Evolutionary conservation across 2,888 invertebrate genomes (phyloP).

Genomic region (Ophioninae sp.): DNA sequence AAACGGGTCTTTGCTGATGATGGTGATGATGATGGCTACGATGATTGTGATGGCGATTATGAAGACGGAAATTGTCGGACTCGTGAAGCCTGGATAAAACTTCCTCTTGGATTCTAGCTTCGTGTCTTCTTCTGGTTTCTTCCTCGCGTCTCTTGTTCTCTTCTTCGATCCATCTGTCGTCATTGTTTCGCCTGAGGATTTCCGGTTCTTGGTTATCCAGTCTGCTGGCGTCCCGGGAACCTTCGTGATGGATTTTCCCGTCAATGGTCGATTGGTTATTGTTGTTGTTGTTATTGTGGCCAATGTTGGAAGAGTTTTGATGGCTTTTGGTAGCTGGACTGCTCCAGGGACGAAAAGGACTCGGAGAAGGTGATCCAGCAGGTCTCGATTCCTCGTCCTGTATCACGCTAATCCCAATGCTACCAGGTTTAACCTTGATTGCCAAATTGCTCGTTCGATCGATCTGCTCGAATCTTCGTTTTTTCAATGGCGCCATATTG

Average conservation of each 20-base stretch:
- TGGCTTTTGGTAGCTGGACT: constrained; percentile 58
- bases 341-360: constrained; percentile 87
- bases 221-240: constrained; percentile 39
- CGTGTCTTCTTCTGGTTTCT: constrained; percentile 59
- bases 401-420: constrained; percentile 71
- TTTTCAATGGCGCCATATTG: constrained; percentile 87
- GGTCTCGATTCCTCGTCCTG: constrained; percentile 74
- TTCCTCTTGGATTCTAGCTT: constrained; percentile 68
- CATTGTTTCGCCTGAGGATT: constrained; percentile 35
- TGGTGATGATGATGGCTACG: constrained; percentile 33
- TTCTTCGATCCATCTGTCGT: constrained; percentile 53
- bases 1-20: constrained; percentile 33
- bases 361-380: constrained; percentile 77
- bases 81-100: constrained; percentile 67
- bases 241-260: constrained; percentile 34
- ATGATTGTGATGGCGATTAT: constrained; percentile 33
- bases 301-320: constrained; percentile 4
- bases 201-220: constrained; percentile 29
- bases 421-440: constrained; percentile 25
- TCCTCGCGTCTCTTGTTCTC: constrained; percentile 61
- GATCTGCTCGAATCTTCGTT: constrained; percentile 77
- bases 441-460: constrained; percentile 65
- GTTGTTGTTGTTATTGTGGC: constrained; percentile 57
- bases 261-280: constrained; percentile 38
- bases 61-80: constrained; percentile 51